These are phyloP conservation scores for Cirrhinus mrigala DNA, from an alignment of 2,797 vertebrate species.

Conservation along the genomic window DNA sequence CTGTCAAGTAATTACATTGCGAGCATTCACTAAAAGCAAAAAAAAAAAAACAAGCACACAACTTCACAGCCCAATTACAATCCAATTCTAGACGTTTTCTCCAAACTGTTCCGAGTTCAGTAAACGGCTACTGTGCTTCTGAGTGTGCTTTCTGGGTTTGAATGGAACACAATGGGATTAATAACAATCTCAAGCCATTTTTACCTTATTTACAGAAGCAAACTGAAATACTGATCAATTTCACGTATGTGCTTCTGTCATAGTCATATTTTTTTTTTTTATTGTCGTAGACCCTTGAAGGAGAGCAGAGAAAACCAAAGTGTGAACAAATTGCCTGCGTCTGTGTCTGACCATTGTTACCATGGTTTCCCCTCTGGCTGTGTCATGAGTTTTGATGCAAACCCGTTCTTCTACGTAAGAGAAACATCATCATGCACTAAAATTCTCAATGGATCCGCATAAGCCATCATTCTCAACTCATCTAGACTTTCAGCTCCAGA, in stretches of 20 bases:
- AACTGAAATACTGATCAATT: neutral
- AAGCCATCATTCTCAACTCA: neutral
- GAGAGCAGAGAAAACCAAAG: conserved; percentile 35
- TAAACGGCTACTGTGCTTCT: neutral
- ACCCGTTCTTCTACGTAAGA: conserved; percentile 24
- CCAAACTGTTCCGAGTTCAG: neutral
- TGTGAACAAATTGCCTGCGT: conserved; percentile 38
- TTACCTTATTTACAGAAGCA: neutral
- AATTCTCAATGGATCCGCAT: neutral
- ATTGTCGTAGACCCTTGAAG: neutral
- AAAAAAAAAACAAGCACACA: neutral
- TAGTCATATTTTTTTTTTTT: neutral
- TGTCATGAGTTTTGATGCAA: conserved; percentile 35
- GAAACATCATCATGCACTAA: neutral
- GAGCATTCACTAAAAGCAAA: conserved; percentile 30
- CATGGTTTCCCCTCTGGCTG: conserved; percentile 47
- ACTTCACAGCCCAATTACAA: conserved; percentile 17
- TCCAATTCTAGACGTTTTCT: conserved; percentile 24
- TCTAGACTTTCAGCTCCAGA: neutral
- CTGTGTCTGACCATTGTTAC: conserved; percentile 50
- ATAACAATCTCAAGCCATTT: neutral
- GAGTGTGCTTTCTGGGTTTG: no score
- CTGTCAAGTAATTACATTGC: conserved; percentile 47
- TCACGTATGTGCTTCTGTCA: no score
- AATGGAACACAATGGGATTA: no score